These are phyloP conservation scores for Muraenolepis orangiensis DNA, from an alignment of 2,797 vertebrate genomes.

Conservation along the genomic window DNA sequence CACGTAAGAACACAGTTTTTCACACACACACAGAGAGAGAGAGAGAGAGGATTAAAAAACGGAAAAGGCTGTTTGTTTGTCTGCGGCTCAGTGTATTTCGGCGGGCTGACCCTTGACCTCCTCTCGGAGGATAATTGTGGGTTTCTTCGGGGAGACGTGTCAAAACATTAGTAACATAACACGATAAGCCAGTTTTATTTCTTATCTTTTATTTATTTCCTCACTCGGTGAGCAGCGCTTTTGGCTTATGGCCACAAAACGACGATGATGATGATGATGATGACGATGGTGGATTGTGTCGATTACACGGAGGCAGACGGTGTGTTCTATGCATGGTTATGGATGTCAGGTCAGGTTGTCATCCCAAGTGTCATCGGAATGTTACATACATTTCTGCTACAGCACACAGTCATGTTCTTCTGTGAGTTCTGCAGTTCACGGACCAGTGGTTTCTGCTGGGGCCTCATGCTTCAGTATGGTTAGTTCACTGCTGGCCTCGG, in stretches of 20 bases:
- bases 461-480: slow-evolving; percentile 22
- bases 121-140: slow-evolving; percentile 65
- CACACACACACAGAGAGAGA: no score
- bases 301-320: no score
- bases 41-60: no score
- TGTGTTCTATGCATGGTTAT: no score
- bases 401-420: background rate
- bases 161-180: background rate
- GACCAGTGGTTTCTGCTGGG: background rate
- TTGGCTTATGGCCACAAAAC: background rate
- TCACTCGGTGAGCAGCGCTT: background rate
- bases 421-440: background rate
- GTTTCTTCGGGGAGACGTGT: slow-evolving; percentile 64
- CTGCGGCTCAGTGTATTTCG: slow-evolving; percentile 26
- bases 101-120: slow-evolving; percentile 51
- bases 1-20: no score
- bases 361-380: background rate
- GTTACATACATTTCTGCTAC: background rate
- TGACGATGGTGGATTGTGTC: no score
- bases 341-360: no score
- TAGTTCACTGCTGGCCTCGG: background rate
- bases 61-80: no score
- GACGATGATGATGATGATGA: no score
- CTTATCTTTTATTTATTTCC: background rate
- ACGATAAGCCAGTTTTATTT: background rate